Evolutionary conservation across 2,113 vertebrate genomes (phyloP), one percentile per base, ranked within the genome.

Genomic region (Jaculus jaculus): DNA sequence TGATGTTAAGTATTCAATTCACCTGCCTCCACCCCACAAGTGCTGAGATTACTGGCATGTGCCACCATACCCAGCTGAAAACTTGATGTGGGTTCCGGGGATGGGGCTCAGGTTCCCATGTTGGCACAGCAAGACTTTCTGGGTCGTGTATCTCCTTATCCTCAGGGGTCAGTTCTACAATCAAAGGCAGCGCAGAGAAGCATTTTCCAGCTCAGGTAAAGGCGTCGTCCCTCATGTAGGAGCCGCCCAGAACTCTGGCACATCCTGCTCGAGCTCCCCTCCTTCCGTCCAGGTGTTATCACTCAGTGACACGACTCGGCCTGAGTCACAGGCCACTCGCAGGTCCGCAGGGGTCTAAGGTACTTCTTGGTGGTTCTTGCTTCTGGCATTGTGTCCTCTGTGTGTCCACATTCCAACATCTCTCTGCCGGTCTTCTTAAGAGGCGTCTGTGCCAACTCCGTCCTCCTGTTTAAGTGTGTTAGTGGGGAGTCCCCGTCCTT

Each of bases 301-400:
- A 10, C 3, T 0, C 24, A 32, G 3, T 58, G 15, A 23, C 12
- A 30, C 3, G 12, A 3, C 58, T 77, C 12, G 3, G 0, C 32
- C 8, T 81, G 81, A 37, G 34, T 1, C 8, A 30, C 28, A n/a
- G 20, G 20, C 21, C 30, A 32, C 37, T 66, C 32, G 13, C 61
- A 47, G 61, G 32, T 6, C 18, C 65, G 23, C 34, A 11, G 2
- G 30, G 12, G 1, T 7, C 7, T 5, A 6, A 18, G 13, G 42
- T 18, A 42, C 21, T 39, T 32, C 61, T 77, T 21, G 1, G 20
- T 34, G 28, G 15, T 42, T 1, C 0, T 24, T 9, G 39, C 30
- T 37, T 54, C 30, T 34, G 34, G 20, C 15, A 17, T 17, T 69
- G 4, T 68, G 23, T 47, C 1, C 26, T 54, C 28, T 37, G 15